A percentile compares a stretch with the other conserved stretches of the same genome.
These are phyloP conservation scores for Haemorhous mexicanus DNA, from an alignment of 2,113 vertebrate genomes.

Conservation along the genomic window DNA sequence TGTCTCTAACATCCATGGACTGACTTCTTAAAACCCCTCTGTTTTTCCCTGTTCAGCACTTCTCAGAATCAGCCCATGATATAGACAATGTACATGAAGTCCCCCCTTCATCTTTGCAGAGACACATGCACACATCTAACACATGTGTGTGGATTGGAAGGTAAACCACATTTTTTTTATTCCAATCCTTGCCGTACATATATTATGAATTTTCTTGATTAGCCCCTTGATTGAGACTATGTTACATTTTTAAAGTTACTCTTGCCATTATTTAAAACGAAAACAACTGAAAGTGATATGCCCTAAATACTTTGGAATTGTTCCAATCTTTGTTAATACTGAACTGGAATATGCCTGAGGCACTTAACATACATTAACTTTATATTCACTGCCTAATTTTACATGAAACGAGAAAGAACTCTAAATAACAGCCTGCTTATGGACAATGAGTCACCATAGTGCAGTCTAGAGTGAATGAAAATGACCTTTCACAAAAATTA, in stretches of 20 bases:
- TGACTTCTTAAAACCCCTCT: not conserved
- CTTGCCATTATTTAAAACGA: conserved; percentile 64
- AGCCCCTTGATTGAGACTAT: not conserved
- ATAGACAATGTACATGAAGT: not conserved
- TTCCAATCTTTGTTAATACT: conserved; percentile 54
- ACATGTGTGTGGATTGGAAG: not conserved
- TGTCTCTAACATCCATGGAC: not conserved
- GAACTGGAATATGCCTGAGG: conserved; percentile 55
- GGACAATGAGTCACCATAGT: conserved; percentile 10
- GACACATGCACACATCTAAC: not conserved
- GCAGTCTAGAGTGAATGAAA: conserved; percentile 57
- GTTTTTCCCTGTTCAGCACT: accelerated
- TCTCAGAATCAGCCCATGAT: not conserved
- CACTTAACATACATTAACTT: conserved; percentile 61
- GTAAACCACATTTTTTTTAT: not conserved
- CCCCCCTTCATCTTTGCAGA: not conserved
- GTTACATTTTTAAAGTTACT: conserved; percentile 34
- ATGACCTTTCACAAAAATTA: conserved; percentile 41
- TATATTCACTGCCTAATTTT: conserved; percentile 50
- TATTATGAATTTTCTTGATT: conserved; percentile 18
- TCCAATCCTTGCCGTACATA: not conserved
- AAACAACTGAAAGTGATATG: conserved; percentile 62
- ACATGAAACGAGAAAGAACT: conserved; percentile 55
- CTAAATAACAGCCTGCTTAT: conserved; percentile 54
- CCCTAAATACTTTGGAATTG: conserved; percentile 61